Conservation (phyloP, 2,888 invertebrate genomes). For the Sarcophaga rosellei region DNA sequence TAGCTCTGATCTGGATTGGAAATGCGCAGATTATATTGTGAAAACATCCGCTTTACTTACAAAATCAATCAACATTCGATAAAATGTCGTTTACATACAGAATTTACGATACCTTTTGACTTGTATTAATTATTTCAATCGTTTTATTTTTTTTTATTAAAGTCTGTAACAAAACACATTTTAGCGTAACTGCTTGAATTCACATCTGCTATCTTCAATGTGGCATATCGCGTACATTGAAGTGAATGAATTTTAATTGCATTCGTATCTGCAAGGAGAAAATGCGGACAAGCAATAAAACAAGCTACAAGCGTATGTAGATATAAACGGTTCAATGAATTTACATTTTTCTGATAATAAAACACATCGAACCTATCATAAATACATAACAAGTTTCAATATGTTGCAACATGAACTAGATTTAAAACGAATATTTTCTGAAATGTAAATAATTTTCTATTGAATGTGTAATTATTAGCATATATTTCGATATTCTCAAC, state of each 20-base stretch:
- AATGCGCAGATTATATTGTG: too few species aligned
- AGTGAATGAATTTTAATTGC: slow-evolving; percentile 37
- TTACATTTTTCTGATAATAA: slow-evolving; percentile 50
- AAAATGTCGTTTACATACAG: too few species aligned
- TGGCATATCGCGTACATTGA: slow-evolving; percentile 40
- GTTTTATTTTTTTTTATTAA: neutral
- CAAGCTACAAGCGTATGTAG: neutral
- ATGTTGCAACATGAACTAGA: neutral
- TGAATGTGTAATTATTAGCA: neutral
- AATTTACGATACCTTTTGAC: too few species aligned
- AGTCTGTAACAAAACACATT: neutral
- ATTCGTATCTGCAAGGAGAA: slow-evolving; percentile 12
- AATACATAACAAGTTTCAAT: too few species aligned
- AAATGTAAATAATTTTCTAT: neutral
- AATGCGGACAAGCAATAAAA: neutral
- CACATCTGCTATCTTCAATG: slow-evolving; percentile 14
- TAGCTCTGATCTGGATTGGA: too few species aligned
- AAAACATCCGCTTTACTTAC: too few species aligned
- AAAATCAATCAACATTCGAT: too few species aligned
- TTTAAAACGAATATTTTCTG: neutral
- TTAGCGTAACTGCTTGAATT: neutral
- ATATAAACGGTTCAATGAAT: slow-evolving; percentile 35
- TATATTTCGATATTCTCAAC: too few species aligned
- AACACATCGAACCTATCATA: neutral
- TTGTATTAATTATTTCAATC: neutral